Evolutionary conservation across 2,797 vertebrate species (phyloP).

Genomic region (Gila robusta): DNA sequence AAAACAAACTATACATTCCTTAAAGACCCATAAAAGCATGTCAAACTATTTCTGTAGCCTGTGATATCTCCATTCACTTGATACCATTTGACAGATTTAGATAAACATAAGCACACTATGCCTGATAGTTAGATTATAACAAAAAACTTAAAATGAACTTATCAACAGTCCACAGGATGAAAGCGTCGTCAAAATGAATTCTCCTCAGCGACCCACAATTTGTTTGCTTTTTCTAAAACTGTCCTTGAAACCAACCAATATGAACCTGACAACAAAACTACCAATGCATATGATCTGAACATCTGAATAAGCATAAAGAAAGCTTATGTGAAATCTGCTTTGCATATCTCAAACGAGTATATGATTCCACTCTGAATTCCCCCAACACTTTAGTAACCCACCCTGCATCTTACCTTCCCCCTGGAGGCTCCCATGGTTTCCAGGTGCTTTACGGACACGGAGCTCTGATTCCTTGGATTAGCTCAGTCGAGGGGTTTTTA

Average conservation of each 20-base stretch:
- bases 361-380: background rate
- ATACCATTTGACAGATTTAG: background rate
- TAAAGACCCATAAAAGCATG: background rate
- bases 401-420: slow-evolving; percentile 68
- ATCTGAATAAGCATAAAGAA: background rate
- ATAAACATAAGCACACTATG: background rate
- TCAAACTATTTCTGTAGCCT: background rate
- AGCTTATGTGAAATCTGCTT: background rate
- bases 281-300: background rate
- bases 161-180: background rate
- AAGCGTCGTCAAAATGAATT: background rate
- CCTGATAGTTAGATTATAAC: background rate
- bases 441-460: slow-evolving; percentile 46
- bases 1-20: background rate
- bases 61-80: background rate
- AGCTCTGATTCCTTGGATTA: slow-evolving; percentile 30
- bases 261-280: background rate
- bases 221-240: background rate
- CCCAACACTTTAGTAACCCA: background rate
- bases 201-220: background rate
- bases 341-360: background rate
- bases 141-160: background rate
- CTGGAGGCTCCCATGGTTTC: slow-evolving; percentile 66
- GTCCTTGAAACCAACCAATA: background rate
- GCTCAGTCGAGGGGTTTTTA: slow-evolving; percentile 32